Evolutionary conservation across 37 sponge, comb jelly and placozoan genomes (phyloP).

Genomic region (Spongia lamella): DNA sequence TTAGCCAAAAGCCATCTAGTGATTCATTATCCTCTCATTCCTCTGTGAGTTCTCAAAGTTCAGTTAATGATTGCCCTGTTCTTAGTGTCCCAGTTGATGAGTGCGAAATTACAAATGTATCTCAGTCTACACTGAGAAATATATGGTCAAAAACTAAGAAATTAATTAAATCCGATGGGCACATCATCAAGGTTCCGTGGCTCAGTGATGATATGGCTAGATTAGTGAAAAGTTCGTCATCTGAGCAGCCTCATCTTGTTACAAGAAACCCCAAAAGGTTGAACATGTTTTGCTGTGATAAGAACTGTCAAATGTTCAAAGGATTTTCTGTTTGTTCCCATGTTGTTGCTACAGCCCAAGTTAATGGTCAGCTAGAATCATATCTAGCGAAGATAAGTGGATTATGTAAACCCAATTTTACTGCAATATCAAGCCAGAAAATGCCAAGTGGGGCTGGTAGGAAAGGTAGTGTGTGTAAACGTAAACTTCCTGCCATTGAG

Average conservation of each 20-base stretch:
- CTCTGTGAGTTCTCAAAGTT: too few species aligned
- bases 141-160: conserved; percentile 12
- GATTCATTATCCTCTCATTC: neutral
- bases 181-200: conserved; percentile 5
- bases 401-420: neutral
- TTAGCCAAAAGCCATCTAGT: neutral
- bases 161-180: neutral
- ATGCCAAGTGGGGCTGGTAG: conserved; percentile 26
- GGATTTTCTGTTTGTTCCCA: conserved; percentile 29
- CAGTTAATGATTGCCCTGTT: too few species aligned
- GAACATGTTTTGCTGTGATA: neutral
- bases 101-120: neutral
- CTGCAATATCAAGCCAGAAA: conserved; percentile 2
- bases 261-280: neutral
- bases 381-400: neutral
- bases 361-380: conserved; percentile 21
- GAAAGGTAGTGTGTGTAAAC: conserved; percentile 21
- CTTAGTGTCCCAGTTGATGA: neutral
- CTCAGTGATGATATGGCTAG: neutral
- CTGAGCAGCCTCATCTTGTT: neutral
- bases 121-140: neutral
- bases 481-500: conserved; percentile 8
- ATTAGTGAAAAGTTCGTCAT: neutral
- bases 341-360: conserved; percentile 20
- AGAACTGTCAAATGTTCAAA: conserved; percentile 39